Evolutionary conservation across 2,113 vertebrate genomes (phyloP), one percentile per base, ranked within the genome.

Genomic region (Pycnonotus jocosus): DNA sequence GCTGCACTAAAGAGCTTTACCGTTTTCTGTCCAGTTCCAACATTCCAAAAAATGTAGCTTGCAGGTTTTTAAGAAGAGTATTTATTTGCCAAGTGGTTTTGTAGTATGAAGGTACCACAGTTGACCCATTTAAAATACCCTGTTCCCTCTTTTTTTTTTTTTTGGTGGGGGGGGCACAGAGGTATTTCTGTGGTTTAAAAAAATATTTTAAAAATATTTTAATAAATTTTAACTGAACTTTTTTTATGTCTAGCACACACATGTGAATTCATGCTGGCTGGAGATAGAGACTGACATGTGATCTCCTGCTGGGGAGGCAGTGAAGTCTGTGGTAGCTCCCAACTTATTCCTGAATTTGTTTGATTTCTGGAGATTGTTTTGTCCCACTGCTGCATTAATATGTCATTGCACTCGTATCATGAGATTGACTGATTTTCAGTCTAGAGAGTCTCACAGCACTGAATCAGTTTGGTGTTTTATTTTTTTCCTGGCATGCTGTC

Each of bases 141-240:
- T 11, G 2, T 28, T 60, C 15, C 12, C 38, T 38, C n/a, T 38
- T 38, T 38, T 38, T 38, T 31, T 42, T 28, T 44, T 45, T 27
- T 14, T 9, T 8, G 5, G 11, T 10, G 15, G 9, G 11, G 57
- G 35, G 30, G 8, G 7, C 12, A 5, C 4, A 42, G 30, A 5
- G 9, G 3, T 51, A 22, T 22, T 86, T 38, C 13, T 24, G n/a
- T 0, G 4, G 0, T 3, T n/a, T n/a, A 38, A 8, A 48, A 3
- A 24, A 11, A 7, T 25, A 51, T 77, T 33, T 3, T n/a, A n/a
- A 2, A 48, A 66, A 24, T 11, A 45, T 38, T 53, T 40, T 14
- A 18, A 40, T 40, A 0, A 12, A 23, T 35, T 71, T 44, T 3
- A 54, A 42, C 19, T 47, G 4, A 31, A 12, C 13, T 70, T 84